Base-by-base conservation (phyloP, 2,888 invertebrate genomes). In the Yponomeuta cagnagella region DNA sequence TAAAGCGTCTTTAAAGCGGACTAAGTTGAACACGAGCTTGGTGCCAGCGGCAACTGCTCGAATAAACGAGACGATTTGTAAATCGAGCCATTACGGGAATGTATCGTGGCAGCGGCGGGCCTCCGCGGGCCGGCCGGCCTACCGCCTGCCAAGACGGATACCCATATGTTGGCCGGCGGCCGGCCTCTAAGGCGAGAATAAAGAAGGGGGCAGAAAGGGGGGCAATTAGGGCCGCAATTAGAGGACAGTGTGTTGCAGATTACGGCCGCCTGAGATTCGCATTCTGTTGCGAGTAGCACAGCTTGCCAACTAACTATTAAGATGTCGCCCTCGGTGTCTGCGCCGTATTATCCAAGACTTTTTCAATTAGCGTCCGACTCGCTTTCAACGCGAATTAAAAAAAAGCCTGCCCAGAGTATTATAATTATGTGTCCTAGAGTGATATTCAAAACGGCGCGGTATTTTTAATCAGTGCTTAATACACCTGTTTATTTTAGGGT, bases 171-270 rank as follows among this genome's bases (percentile, higher is more conserved):
- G 78, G 78, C 73, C 77, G 75, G 73, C 64, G 69, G 66, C 70
- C 68, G 74, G 71, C 73, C 74, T 74, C 74, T 73, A 68, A 70
- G 70, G 67, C 74, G 75, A 73, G 78, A 82, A 85, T 82, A 82
- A 85, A 84, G 82, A 87, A 81, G 82, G 82, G 82, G 75, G 77
- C 77, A 64, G 75, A 76, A 77, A 75, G 77, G 77, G 80, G 82
- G 83, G 82, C 89, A 92, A 92, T 92, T 90, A 92, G 89, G 84
- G 83, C 86, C 86, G 88, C 92, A 92, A 92, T 93, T 92, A 91
- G 89, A 84, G 90, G 90, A 88, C 92, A 91, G 90, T 90, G 83
- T 90, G 92, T 90, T 82, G 85, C 83, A 88, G 89, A 91, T 92
- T 91, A 90, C 90, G 80, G 79, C 84, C 86, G 79, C 84, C 85